Base-by-base conservation (phyloP, 2,888 invertebrate genomes). In the Gerris lacustris region DNA sequence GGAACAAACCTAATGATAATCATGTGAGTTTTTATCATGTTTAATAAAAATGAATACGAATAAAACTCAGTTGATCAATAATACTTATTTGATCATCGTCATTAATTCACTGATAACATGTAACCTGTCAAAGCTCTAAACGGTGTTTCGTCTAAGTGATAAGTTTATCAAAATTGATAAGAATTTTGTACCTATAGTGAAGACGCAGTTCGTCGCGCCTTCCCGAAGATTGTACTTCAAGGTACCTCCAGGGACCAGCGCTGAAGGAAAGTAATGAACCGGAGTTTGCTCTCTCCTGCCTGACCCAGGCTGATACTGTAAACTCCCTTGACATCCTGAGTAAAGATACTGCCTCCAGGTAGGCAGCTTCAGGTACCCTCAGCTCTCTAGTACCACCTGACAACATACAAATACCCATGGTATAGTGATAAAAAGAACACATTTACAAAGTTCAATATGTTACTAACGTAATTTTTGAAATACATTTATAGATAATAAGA, bases 221-320 rank as follows among this genome's bases (percentile, higher is more conserved):
- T 76, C 93, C 93, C 82, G 91, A 92, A 80, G 92, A 93, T 84
- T 94, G 92, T 82, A 94, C 85, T 85, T 94, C 93, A 84, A 94
- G 85, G 84, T 91, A 92, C 88, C 88, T 88, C 84, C 88, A 88
- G 82, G 86, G 86, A 79, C 90, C 91, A 81, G 88, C 88, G 74
- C 90, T 89, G 83, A 92, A 90, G 78, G 91, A 89, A 77, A 92
- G 84, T 77, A 92, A 89, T 76, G 91, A 88, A 79, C 92, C 92
- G 75, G 89, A 88, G 83, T 92, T 92, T 78, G 87, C 87, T 76
- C 87, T 87, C 81, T 91, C 90, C 81, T 92, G 92, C 73, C 87
- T 85, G 74, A 92, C 82, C 77, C 87, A 84, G 71, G 91, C 91
- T 76, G 90, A 86, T 79, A 92, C 84, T 73, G 92, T 91, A 83